Evolutionary conservation across 2,888 invertebrate genomes (phyloP), one percentile per base, ranked within the genome.

Genomic region (Chydorus sphaericus): DNA sequence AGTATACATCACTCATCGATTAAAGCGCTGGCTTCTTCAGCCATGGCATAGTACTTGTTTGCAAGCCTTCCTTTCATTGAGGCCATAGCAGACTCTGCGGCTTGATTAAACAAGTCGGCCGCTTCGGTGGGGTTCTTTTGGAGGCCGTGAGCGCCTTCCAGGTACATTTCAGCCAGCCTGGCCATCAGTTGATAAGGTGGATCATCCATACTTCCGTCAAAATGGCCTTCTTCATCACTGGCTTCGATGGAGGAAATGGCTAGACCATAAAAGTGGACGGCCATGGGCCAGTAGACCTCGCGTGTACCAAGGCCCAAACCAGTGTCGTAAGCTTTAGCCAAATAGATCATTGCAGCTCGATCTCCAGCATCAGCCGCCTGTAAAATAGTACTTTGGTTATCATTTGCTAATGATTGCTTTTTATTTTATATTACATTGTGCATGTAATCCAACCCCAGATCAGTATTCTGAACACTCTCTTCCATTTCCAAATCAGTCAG

Each of bases 51-150:
- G 62, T 70, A 75, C 61, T 74, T 73, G 62, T 68, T 74, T 37
- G 77, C 76, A 57, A 75, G 64, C 57, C 73, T 68, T 26, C 77
- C 76, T 60, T 76, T 75, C 73, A 74, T 73, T n/a, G 70, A 69
- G 54, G 67, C 71, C 66, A 72, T 74, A 1, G 77, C 76, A 16
- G 65, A 65, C 57, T 77, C 75, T n/a, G 75, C 77, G 26, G 76
- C 77, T 59, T 70, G 68, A 58, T 65, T 73, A 64, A 70, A 77
- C 61, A 73, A 62, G 57, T 75, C 73, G 54, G 70, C 71, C 70
- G 75, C 71, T 63, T 66, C 66, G 48, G 66, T 64, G 8, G 70
- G 68, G 62, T 74, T 69, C 57, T 67, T 69, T 10, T 67, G 65
- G 48, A 75, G 64, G 2, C 68, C 69, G 61, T 67, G 66, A 3